Conservation (phyloP, 2,797 vertebrate genomes). For the Dicrostonyx torquatus region DNA sequence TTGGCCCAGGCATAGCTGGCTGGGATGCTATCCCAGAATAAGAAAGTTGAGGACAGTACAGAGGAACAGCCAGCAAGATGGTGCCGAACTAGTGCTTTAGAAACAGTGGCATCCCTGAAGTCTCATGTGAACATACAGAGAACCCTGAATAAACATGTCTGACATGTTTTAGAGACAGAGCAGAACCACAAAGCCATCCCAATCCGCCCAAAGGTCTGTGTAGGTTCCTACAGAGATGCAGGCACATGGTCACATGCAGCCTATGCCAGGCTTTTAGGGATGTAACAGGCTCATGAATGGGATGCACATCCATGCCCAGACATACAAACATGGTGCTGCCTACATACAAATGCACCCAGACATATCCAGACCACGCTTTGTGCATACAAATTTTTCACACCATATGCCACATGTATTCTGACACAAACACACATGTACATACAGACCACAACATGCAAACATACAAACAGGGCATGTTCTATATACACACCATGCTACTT, state of each 20-base stretch:
- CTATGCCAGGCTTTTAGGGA: not conserved
- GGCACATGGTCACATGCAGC: not conserved
- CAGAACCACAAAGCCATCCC: not conserved
- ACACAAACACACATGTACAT: not conserved
- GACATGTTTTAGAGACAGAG: not conserved
- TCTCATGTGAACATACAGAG: not conserved
- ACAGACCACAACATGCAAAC: not conserved
- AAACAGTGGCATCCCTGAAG: not conserved
- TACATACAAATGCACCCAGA: not conserved
- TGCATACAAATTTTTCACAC: not conserved
- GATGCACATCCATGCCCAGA: not conserved
- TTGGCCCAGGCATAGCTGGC: not conserved
- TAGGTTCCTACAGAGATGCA: not conserved
- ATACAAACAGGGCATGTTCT: not conserved
- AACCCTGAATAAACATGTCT: not conserved
- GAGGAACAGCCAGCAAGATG: not conserved
- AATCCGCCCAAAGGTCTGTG: not conserved
- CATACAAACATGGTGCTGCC: not conserved
- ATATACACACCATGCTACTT: not conserved
- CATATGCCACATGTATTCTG: not conserved
- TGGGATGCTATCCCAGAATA: not conserved
- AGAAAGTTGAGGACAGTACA: not conserved
- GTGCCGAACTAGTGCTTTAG: not conserved
- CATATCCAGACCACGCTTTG: not conserved
- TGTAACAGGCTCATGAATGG: not conserved